Percentiles rank a stretch among this genome's conserved stretches.
phyloP scores from a whole-genome alignment of 2,797 vertebrate genomes.

The Alca torda region DNA sequence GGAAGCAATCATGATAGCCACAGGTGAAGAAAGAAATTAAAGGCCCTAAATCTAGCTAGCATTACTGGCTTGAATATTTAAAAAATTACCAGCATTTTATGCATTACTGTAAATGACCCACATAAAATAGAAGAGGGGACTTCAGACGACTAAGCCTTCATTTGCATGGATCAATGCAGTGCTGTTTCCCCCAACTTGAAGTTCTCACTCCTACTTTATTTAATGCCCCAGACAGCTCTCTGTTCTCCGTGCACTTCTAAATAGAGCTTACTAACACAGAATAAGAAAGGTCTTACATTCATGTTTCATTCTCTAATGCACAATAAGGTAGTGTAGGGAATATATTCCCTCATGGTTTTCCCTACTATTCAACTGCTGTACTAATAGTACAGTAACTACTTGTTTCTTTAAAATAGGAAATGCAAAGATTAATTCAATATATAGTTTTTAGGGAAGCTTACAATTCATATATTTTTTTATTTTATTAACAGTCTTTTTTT shows the following conservation, averaged over 20 bases:
- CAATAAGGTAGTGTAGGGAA: neutral
- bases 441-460: neutral
- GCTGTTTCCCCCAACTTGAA: neutral
- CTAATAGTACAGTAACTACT: neutral
- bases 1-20: neutral
- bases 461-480: neutral
- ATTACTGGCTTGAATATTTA: neutral
- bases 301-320: neutral
- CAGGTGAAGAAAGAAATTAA: slow-evolving; percentile 1
- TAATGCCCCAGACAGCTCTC: neutral
- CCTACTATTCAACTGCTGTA: neutral
- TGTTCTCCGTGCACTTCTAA: neutral
- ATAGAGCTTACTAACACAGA: neutral
- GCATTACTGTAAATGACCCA: neutral
- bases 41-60: neutral
- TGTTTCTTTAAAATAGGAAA: neutral
- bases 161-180: neutral
- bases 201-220: neutral
- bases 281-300: neutral
- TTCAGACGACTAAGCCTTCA: neutral
- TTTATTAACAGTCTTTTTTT: neutral
- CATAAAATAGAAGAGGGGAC: neutral
- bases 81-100: neutral
- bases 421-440: neutral
- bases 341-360: neutral